Base-by-base conservation (phyloP, 2,113 vertebrate species). In the Anarhynchus alexandrinus region DNA sequence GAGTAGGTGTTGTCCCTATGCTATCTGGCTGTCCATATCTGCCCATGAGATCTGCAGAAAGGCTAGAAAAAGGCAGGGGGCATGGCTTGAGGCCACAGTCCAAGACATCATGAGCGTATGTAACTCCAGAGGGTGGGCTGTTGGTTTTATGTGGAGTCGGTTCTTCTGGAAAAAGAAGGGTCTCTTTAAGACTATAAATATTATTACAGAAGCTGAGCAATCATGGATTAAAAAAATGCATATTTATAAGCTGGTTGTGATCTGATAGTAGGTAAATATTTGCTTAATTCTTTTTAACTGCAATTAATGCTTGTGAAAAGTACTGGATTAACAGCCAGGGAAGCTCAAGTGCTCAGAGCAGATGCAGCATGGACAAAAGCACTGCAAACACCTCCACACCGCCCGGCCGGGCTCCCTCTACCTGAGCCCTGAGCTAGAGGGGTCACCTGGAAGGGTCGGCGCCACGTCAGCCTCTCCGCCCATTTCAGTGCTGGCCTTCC, bases 161-260 rank as follows among this genome's bases (percentile, higher is more conserved):
- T 97, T 99, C 99, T 99, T 99, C 99, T 99, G 98, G 96, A 98
- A 98, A 98, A 98, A 98, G 98, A 98, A 98, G 98, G 98, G 98
- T 98, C 97, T 98, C 97, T 98, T 98, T 98, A 98, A 98, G 98
- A 98, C 98, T 98, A 98, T 97, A 94, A 93, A 97, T 97, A 97
- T 65, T 96, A 97, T 95, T 97, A 97, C 96, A 90, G 29, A 79
- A 55, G 92, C 95, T 93, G 96, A 98, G 95, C 96, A 97, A 97
- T 98, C 95, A 84, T 12, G 97, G 97, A 87, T 94, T 93, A 95
- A 88, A 95, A 81, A 76, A 90, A 93, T 10, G 96, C 97, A 88
- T 71, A 96, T 88, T 97, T 86, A 97, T 95, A 77, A 96, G 91
- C 67, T 83, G 79, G 4, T 74, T 78, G 84, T 94, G 91, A 95